Conservation (phyloP, 2,113 vertebrate genomes). For the Mastomys natalensis region DNA sequence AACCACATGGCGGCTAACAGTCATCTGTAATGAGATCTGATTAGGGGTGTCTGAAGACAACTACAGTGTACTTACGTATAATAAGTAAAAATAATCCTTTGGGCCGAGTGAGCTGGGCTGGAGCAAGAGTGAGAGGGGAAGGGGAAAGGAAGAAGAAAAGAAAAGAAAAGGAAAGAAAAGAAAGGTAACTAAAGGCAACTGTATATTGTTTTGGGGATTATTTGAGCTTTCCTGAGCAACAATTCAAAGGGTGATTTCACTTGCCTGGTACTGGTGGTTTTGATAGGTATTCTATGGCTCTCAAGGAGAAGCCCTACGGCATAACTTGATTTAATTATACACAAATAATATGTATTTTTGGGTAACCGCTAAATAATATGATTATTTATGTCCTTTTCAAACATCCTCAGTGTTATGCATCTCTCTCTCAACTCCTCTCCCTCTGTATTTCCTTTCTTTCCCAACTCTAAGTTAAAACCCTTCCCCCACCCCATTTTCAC, state of each 20-base stretch:
- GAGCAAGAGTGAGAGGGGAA: too few species aligned
- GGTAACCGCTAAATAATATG: background rate
- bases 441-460: background rate
- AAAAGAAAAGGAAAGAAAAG: too few species aligned
- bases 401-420: background rate
- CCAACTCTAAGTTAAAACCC: background rate
- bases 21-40: too few species aligned
- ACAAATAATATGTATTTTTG: background rate
- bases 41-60: too few species aligned
- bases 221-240: background rate
- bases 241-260: background rate
- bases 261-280: background rate
- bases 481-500: background rate
- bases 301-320: background rate
- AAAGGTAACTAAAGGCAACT: background rate
- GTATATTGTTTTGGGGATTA: background rate
- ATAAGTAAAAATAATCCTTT: too few species aligned
- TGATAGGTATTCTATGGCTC: background rate
- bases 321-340: background rate
- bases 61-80: too few species aligned
- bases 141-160: too few species aligned
- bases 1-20: too few species aligned
- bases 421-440: background rate
- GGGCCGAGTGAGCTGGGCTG: too few species aligned
- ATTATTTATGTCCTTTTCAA: background rate